Percentiles rank a stretch among this genome's conserved stretches.
Conservation (phyloP, 2,113 vertebrate species). For the Entomyzon cyanotis region DNA sequence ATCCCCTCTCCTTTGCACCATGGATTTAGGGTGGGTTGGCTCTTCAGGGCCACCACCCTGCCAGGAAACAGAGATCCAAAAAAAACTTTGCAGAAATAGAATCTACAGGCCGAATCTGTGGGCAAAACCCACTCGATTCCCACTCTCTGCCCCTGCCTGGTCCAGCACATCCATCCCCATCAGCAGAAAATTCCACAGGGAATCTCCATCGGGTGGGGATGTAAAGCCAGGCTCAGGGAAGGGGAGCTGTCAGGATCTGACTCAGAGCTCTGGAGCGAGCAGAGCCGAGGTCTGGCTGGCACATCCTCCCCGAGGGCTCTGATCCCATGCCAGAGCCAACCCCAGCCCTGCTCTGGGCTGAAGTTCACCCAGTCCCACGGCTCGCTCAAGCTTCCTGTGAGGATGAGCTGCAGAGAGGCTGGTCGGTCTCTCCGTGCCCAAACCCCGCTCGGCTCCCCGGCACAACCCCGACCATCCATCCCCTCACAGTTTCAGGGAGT, state of each 20-base stretch:
- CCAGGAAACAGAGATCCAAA: not conserved
- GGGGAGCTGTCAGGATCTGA: not conserved
- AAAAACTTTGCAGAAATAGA: not conserved
- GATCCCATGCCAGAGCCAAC: fast-evolving
- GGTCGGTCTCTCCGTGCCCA: fast-evolving
- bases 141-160: fast-evolving
- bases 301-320: not conserved
- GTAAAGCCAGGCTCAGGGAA: not conserved
- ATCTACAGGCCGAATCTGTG: not conserved
- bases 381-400: not conserved
- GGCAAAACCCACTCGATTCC: fast-evolving
- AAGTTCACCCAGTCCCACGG: not conserved
- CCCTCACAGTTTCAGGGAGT: fast-evolving
- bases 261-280: not conserved
- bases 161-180: fast-evolving
- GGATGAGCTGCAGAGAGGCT: not conserved
- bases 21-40: not conserved
- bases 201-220: fast-evolving
- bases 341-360: not conserved
- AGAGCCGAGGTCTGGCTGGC: not conserved
- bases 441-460: not conserved
- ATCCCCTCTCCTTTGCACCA: fast-evolving
- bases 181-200: fast-evolving
- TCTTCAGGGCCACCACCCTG: not conserved
- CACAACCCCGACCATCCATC: fast-evolving